Evolutionary conservation across 2,888 invertebrate species (phyloP).

Genomic region (Chymomyza caudatula): DNA sequence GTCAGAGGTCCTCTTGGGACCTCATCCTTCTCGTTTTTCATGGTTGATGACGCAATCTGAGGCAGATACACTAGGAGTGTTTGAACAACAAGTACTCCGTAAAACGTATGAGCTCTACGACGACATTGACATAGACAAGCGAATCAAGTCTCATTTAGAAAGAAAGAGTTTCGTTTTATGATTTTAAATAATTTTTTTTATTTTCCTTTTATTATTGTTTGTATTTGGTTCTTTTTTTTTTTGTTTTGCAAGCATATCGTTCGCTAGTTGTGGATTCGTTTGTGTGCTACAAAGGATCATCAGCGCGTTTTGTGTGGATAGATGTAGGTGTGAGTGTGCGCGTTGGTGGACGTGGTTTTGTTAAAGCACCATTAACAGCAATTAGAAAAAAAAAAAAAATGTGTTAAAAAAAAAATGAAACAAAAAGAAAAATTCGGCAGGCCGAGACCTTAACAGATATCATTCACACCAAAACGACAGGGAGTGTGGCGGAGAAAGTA

Average conservation of each 20-base stretch:
- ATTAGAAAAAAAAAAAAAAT: constrained; percentile 28
- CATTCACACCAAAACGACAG: constrained; percentile 46
- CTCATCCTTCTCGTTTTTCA: no score
- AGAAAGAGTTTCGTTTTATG: neutral
- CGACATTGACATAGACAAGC: no score
- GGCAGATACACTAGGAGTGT: no score
- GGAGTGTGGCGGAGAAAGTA: constrained; percentile 2
- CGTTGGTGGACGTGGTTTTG: constrained; percentile 25
- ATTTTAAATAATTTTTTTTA: neutral
- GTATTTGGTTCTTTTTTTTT: neutral
- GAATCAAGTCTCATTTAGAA: no score
- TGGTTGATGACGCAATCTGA: no score
- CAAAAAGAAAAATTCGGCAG: constrained; percentile 30
- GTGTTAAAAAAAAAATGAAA: constrained; percentile 11
- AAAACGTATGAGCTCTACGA: no score
- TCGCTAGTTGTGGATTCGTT: constrained; percentile 4
- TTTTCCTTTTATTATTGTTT: neutral
- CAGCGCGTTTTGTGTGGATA: neutral
- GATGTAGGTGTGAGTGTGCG: constrained; percentile 11
- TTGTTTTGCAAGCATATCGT: neutral
- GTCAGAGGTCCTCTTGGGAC: no score
- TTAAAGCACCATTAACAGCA: constrained; percentile 58
- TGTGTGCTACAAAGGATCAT: neutral
- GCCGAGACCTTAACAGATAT: constrained; percentile 38
- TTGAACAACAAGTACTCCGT: no score